A percentile compares a stretch with the other conserved stretches of the same genome.
Conservation (phyloP, 2,888 invertebrate species). For the Zygothrica quintamaculata region DNA sequence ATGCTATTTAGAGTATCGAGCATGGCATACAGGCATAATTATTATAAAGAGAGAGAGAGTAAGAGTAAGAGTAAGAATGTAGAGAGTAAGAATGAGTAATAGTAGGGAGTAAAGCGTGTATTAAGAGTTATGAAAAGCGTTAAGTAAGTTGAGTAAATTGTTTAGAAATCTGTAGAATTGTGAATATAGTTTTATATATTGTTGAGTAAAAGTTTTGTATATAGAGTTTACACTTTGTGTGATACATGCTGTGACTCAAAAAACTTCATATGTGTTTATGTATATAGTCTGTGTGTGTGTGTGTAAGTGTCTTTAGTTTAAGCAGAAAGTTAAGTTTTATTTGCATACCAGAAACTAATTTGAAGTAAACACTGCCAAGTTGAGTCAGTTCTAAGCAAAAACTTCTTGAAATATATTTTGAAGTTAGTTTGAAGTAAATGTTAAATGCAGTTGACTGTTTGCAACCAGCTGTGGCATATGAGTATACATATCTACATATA, state of each 20-base stretch:
- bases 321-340: conserved; percentile 40
- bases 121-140: conserved; percentile 42
- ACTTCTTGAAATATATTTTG: too few species aligned
- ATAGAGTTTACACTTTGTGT: conserved; percentile 25
- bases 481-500: too few species aligned
- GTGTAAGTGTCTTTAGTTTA: conserved; percentile 10
- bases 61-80: conserved; percentile 19
- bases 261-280: conserved; percentile 29
- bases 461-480: too few species aligned
- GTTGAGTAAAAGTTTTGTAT: conserved; percentile 22
- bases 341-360: conserved; percentile 56
- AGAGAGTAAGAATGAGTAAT: neutral
- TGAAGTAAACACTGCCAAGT: conserved; percentile 38
- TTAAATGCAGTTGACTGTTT: conserved; percentile 11
- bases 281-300: neutral
- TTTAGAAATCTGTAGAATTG: conserved; percentile 25
- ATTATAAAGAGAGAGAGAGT: conserved; percentile 26
- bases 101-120: conserved; percentile 21
- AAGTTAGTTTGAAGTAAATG: too few species aligned
- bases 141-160: conserved; percentile 45
- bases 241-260: conserved; percentile 51
- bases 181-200: conserved; percentile 28
- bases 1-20: conserved; percentile 34
- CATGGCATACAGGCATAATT: conserved; percentile 55
- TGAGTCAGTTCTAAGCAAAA: conserved; percentile 27